Percentiles rank a stretch among this genome's conserved stretches.
phyloP scores from a whole-genome alignment of 2,797 vertebrate species.

The Sardinella longiceps region DNA sequence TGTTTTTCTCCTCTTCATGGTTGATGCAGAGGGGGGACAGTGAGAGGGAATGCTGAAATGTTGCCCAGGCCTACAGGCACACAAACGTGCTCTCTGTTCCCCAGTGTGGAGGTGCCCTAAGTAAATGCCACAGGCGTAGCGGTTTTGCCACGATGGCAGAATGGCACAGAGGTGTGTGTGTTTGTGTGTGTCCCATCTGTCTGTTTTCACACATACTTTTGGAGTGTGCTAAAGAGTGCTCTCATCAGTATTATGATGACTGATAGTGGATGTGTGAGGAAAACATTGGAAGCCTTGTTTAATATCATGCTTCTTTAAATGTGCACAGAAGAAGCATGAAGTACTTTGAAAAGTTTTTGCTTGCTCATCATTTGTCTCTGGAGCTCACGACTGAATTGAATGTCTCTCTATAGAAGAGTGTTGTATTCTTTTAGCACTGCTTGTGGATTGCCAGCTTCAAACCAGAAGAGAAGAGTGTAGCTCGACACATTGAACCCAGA shows the following conservation, averaged over 20 bases:
- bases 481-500: background rate
- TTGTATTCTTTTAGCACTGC: background rate
- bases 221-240: background rate
- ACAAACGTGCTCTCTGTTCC: conserved; percentile 46
- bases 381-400: background rate
- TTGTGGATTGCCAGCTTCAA: background rate
- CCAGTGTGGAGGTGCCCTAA: background rate
- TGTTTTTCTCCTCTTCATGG: background rate
- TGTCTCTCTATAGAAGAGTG: background rate
- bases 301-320: background rate
- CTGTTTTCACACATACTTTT: background rate
- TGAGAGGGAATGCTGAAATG: conserved; percentile 29
- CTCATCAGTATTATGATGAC: background rate
- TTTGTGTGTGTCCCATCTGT: background rate
- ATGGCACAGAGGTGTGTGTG: conserved; percentile 4
- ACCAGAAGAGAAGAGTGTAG: background rate
- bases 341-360: background rate
- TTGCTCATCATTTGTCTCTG: background rate
- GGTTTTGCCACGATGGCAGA: background rate
- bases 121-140: conserved; percentile 14
- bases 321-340: background rate
- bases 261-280: background rate
- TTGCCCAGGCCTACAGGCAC: conserved; percentile 31
- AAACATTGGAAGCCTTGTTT: background rate
- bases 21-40: conserved; percentile 18